Evolutionary conservation across 1,140 invertebrate genomes (phyloP), one percentile per base, ranked within the genome.

Genomic region (Bombus terrestris): DNA sequence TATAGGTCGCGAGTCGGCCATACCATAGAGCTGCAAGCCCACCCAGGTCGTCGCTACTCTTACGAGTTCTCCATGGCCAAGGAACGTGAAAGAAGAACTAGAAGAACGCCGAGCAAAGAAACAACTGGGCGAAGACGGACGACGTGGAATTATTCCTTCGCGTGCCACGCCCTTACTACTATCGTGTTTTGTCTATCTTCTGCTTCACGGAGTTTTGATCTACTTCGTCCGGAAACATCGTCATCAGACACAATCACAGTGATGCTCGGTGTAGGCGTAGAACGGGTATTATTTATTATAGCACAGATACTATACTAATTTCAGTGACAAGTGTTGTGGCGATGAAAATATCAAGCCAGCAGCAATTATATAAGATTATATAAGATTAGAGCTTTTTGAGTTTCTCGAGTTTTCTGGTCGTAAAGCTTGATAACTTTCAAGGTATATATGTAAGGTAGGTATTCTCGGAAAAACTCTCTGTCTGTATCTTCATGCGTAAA

Each of bases 21-120:
- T 43, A 13, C 43, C 43, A 53, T 53, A 53, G 47, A 53, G 47
- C 6, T 8, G 8, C 22, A 47, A 53, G 90, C 64, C 91, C 92
- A 92, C 92, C 91, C 92, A 92, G 57, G 90, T 89, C 76, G 83
- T 69, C 39, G 25, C 3, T n/a, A 22, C n/a, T 41, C 35, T 47
- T n/a, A 39, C 71, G 53, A 62, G 53, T 32, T 28, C n/a, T 32
- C 32, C 18, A 35, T 43, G 69, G 22, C 66, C 69, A n/a, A 59
- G 47, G 25, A 37, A 72, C 76, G 69, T 62, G 68, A 32, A 68
- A 59, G 71, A 28, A 18, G 69, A 62, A 15, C n/a, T 41, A 37
- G 5, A 47, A 28, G 47, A 32, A 15, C 35, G 35, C 22, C 15
- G 22, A 37, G 25, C 41, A 53, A 69, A 53, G 47, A 71, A 32